Conservation (phyloP, 2,113 vertebrate species). For the Pseudopipra pipra region DNA sequence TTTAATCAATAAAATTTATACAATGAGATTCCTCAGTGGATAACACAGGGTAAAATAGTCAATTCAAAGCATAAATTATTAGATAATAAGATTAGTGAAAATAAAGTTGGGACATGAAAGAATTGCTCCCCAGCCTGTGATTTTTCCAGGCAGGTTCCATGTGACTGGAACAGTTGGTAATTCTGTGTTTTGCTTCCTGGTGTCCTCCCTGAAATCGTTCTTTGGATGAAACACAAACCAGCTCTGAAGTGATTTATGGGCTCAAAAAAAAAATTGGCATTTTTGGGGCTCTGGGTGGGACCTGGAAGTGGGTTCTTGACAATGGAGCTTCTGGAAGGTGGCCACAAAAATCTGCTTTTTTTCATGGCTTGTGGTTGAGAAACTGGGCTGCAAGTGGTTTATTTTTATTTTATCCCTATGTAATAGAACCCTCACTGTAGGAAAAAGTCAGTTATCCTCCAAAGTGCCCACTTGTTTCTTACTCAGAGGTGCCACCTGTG, state of each 20-base stretch:
- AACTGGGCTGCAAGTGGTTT: background rate
- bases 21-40: background rate
- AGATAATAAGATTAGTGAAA: background rate
- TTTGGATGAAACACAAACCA: background rate
- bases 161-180: background rate
- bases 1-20: background rate
- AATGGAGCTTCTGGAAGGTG: background rate
- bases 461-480: background rate
- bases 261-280: background rate
- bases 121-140: rapidly evolving
- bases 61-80: background rate
- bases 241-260: background rate
- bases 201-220: background rate
- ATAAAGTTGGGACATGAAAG: background rate
- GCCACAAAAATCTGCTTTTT: background rate
- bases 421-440: background rate
- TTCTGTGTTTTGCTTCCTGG: background rate
- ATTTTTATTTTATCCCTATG: too few species aligned
- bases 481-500: background rate
- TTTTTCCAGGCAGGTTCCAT: background rate
- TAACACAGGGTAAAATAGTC: too few species aligned
- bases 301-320: background rate
- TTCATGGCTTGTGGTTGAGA: background rate
- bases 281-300: background rate
- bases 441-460: background rate